These are phyloP conservation scores for Peromyscus leucopus DNA, from an alignment of 2,113 vertebrate species.

Conservation along the genomic window DNA sequence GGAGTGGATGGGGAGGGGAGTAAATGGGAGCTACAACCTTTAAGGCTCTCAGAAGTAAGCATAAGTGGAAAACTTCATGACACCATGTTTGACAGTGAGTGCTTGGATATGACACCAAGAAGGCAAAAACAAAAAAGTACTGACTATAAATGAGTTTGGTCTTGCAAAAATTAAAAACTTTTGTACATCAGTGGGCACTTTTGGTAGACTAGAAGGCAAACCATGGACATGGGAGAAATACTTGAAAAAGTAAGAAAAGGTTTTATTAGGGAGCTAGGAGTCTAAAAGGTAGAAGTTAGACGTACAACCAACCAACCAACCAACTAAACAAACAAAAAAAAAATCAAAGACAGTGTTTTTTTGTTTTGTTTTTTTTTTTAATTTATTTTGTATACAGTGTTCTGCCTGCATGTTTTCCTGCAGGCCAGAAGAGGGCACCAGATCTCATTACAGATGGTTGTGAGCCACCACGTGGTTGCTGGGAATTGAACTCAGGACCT, in stretches of 20 bases:
- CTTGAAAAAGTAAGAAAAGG: slow-evolving; percentile 44
- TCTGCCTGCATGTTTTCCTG: too few species aligned
- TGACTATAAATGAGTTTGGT: not conserved
- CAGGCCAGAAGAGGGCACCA: too few species aligned
- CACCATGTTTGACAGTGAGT: not conserved
- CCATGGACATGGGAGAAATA: not conserved
- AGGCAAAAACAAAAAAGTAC: not conserved
- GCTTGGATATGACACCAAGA: not conserved
- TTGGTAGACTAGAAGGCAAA: not conserved
- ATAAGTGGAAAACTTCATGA: not conserved
- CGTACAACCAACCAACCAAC: not conserved
- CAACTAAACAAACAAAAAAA: not conserved
- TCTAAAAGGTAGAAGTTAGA: slow-evolving; percentile 45
- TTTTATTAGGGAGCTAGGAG: not conserved
- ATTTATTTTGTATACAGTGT: too few species aligned
- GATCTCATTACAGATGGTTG: too few species aligned
- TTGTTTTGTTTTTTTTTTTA: not conserved
- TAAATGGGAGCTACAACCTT: not conserved
- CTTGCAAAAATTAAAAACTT: not conserved
- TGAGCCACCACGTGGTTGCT: too few species aligned
- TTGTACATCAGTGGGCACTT: not conserved
- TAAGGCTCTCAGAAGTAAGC: not conserved
- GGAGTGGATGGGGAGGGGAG: not conserved
- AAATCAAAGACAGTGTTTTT: not conserved
- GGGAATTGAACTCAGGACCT: too few species aligned